Conservation (phyloP, 2,888 invertebrate species). For the Leptothorax acervorum region DNA sequence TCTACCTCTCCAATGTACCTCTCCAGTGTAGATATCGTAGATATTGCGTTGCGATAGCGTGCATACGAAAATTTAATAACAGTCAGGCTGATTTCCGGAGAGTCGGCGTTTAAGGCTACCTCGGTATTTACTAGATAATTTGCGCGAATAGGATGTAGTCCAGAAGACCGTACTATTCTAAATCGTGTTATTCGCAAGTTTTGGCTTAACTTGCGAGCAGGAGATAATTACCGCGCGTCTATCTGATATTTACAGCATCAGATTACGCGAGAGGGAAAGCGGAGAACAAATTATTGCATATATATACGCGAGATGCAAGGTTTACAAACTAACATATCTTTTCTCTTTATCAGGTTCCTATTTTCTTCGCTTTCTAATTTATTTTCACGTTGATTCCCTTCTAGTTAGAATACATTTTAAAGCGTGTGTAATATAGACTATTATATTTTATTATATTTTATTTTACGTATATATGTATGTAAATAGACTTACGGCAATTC, state of each 20-base stretch:
- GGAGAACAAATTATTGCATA: background rate
- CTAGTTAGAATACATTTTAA: constrained; percentile 5
- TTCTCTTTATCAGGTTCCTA: background rate
- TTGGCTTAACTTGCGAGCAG: constrained; percentile 17
- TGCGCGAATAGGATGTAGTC: constrained; percentile 40
- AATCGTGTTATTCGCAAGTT: constrained; percentile 46
- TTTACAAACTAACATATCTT: background rate
- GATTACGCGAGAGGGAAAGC: background rate
- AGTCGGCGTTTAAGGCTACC: constrained; percentile 57
- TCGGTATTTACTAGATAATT: constrained; percentile 54
- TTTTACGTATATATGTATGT: background rate
- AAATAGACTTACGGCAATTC: background rate
- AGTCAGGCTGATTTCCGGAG: constrained; percentile 65
- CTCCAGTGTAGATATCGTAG: constrained; percentile 58
- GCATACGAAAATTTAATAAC: constrained; percentile 74
- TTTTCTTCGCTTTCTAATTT: background rate
- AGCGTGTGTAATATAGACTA: background rate
- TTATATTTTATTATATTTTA: constrained; percentile 8
- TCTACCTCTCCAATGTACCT: constrained; percentile 32
- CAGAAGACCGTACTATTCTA: constrained; percentile 46
- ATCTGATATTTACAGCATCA: constrained; percentile 21
- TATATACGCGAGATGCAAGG: background rate
- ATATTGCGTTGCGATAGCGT: constrained; percentile 67
- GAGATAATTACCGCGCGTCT: constrained; percentile 33
- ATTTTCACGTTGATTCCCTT: background rate